Conservation (phyloP, 2,113 vertebrate genomes). For the Rhabdomys dilectus region DNA sequence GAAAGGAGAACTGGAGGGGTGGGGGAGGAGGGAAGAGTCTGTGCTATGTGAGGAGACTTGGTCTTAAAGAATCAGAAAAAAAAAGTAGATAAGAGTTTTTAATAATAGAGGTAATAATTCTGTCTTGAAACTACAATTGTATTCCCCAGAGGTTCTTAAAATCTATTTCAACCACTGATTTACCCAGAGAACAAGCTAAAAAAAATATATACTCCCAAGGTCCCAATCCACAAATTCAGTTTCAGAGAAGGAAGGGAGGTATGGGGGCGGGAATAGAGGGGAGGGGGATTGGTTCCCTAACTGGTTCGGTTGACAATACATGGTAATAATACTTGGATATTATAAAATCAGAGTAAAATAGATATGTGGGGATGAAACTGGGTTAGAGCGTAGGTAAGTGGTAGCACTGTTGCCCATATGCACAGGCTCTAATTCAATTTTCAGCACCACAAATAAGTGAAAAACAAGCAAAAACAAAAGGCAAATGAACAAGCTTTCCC, state of each 20-base stretch:
- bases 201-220: conserved; percentile 47
- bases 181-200: background rate
- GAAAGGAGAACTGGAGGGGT: no score
- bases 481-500: background rate
- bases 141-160: background rate
- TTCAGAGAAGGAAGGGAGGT: background rate
- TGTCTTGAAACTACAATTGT: conserved; percentile 20
- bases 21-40: rapidly evolving
- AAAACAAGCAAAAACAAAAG: background rate
- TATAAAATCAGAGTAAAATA: conserved; percentile 17
- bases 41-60: background rate
- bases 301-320: background rate
- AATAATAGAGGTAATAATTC: background rate
- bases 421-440: background rate
- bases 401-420: background rate
- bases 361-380: background rate
- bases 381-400: background rate
- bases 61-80: background rate
- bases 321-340: conserved; percentile 8
- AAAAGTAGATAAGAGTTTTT: background rate
- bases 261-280: background rate
- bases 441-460: background rate
- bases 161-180: background rate
- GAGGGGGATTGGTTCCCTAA: background rate
- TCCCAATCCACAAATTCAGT: background rate